Percentiles rank a stretch among this genome's conserved stretches.
Evolutionary conservation across 2,797 vertebrate species (phyloP).

Genomic region (Ctenosaura bakeri): DNA sequence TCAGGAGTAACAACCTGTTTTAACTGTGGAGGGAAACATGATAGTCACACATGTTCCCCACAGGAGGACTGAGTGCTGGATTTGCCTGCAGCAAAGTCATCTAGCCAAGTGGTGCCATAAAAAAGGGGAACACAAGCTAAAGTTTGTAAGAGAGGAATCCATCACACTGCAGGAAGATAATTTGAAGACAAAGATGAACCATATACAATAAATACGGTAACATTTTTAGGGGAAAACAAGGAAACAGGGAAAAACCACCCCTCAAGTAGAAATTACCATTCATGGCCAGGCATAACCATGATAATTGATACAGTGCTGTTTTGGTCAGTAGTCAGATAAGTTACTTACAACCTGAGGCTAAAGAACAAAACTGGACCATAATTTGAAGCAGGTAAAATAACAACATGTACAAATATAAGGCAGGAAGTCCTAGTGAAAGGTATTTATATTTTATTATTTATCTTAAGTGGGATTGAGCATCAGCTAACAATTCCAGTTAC

Average conservation of each 20-base stretch:
- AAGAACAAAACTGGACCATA: background rate
- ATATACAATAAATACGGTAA: background rate
- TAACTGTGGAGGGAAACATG: background rate
- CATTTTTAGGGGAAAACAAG: background rate
- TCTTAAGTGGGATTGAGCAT: no score
- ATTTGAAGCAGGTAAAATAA: conserved; percentile 2
- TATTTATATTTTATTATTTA: no score
- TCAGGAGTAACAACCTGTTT: background rate
- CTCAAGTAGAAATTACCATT: background rate
- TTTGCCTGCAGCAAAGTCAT: background rate
- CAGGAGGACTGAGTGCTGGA: background rate
- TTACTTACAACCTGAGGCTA: background rate
- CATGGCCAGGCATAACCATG: background rate
- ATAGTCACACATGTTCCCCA: background rate
- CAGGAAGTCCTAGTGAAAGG: background rate
- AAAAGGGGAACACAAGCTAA: background rate
- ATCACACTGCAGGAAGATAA: background rate
- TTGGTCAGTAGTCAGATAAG: background rate
- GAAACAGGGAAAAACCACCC: background rate
- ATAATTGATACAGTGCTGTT: background rate
- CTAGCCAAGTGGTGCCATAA: background rate
- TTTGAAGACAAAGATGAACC: background rate
- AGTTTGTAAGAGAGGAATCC: background rate
- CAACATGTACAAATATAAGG: background rate
- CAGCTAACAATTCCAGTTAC: no score